Percentiles rank a stretch among this genome's conserved stretches.
Evolutionary conservation across 2,888 invertebrate species (phyloP).

Genomic region (Electrophaes corylata): DNA sequence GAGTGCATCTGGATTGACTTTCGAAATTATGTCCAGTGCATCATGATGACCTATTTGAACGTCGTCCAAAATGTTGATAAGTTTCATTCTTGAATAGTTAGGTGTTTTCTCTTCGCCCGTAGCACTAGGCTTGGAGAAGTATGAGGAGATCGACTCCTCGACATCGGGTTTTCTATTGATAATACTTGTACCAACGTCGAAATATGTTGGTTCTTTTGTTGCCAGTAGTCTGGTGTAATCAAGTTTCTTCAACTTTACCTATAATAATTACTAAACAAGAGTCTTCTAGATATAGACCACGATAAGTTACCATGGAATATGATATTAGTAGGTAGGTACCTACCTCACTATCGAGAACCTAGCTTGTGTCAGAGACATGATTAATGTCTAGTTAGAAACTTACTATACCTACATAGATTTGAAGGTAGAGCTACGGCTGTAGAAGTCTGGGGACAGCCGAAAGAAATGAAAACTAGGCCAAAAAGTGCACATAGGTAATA

Average conservation of each 20-base stretch:
- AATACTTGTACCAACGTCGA: slow-evolving; percentile 34
- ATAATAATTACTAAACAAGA: slow-evolving; percentile 19
- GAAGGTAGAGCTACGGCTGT: no score
- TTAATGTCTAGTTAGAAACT: no score
- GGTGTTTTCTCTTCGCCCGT: slow-evolving; percentile 37
- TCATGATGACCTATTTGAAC: slow-evolving; percentile 58
- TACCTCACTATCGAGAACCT: no score
- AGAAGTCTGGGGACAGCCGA: no score
- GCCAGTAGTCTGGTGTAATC: slow-evolving; percentile 40
- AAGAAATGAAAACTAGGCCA: no score
- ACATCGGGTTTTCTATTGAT: slow-evolving; percentile 32
- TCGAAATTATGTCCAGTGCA: slow-evolving; percentile 57
- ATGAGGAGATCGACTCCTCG: slow-evolving; percentile 44
- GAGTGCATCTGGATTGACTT: slow-evolving; percentile 55
- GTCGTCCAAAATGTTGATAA: slow-evolving; percentile 72
- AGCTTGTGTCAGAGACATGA: no score
- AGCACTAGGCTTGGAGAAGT: slow-evolving; percentile 47
- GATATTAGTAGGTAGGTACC: no score
- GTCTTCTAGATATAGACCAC: no score
- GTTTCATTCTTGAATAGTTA: slow-evolving; percentile 62
- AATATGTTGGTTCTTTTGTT: slow-evolving; percentile 32
- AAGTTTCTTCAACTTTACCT: slow-evolving; percentile 55
- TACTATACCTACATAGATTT: no score
- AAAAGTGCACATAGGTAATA: no score
- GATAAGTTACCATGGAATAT: no score